Conservation (phyloP, 2,797 vertebrate species). For the Anguilla obscura region DNA sequence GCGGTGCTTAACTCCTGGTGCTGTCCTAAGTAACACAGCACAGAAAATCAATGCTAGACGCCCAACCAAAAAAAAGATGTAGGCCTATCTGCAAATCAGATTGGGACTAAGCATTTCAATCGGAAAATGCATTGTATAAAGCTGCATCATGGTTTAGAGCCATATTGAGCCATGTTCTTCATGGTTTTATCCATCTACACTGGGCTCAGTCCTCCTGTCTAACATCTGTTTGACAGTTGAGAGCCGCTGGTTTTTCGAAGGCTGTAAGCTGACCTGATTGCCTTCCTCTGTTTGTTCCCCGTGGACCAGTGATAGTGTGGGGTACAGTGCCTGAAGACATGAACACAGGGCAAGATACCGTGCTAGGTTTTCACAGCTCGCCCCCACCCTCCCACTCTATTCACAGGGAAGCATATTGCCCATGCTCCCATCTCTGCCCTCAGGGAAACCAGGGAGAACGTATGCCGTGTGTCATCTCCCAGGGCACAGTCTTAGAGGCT, state of each 20-base stretch:
- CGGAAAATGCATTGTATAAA: not conserved
- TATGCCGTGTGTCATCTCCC: not conserved
- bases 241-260: not conserved
- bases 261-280: not conserved
- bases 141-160: not conserved
- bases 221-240: not conserved
- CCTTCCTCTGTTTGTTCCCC: not conserved
- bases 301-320: not conserved
- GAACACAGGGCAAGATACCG: not conserved
- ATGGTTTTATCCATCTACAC: not conserved
- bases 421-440: not conserved
- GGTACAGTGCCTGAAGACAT: not conserved
- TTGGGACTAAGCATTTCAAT: not conserved
- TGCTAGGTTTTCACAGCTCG: not conserved
- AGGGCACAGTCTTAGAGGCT: not conserved
- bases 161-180: not conserved
- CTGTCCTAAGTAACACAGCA: not conserved
- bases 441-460: not conserved
- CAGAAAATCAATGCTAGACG: conserved; percentile 15
- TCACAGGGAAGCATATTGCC: not conserved
- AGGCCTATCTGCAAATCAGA: not conserved
- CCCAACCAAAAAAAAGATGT: not conserved
- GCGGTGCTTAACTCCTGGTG: conserved; percentile 48
- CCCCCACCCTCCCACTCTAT: not conserved
- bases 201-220: not conserved